Base-by-base conservation (phyloP, 2,113 vertebrate genomes). In the Vanacampus margaritifer region DNA sequence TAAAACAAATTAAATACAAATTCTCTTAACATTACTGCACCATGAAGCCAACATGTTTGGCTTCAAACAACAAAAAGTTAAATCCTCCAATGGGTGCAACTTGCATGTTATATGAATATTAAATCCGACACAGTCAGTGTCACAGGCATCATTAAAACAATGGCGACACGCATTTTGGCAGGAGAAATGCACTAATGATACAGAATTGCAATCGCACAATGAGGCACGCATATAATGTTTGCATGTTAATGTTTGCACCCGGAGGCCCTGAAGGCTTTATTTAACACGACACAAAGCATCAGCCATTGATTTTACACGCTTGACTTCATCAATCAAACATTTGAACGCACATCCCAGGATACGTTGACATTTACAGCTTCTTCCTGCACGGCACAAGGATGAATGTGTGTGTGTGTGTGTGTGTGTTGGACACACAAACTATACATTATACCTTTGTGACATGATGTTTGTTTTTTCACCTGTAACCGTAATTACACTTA, bases 311-410 rank as follows among this genome's bases (percentile, higher is more conserved):
- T 79, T 78, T 56, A 81, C 73, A 51, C n/a, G 79, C 84, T 86
- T 59, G 76, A 76, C 78, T 88, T 86, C 69, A 84, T 88, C 69
- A 87, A 78, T 82, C 86, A 84, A 89, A 78, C 75, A 79, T 82
- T 83, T 84, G 69, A 73, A 73, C 72, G 57, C 43, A 86, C 57
- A 80, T 82, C 71, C 76, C 86, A 85, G 85, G 85, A 92, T 91
- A 86, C 26, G 3, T 5, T 24, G 54, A 56, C 54, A 56, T 56
- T 56, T 56, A 56, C 6, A 24, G 19, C 53, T 26, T 24, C 24
- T 54, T 54, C 23, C 13, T 54, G 53, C 13, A 16, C 24, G 5
- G 43, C 43, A 45, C 43, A 45, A 16, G 4, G 12, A 45, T 39
- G 37, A 9, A 10, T 39, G 37, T 10, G 37, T 37, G 37, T 14